Conservation (phyloP, 2,113 vertebrate species). For the Oreotrochilus melanogaster region DNA sequence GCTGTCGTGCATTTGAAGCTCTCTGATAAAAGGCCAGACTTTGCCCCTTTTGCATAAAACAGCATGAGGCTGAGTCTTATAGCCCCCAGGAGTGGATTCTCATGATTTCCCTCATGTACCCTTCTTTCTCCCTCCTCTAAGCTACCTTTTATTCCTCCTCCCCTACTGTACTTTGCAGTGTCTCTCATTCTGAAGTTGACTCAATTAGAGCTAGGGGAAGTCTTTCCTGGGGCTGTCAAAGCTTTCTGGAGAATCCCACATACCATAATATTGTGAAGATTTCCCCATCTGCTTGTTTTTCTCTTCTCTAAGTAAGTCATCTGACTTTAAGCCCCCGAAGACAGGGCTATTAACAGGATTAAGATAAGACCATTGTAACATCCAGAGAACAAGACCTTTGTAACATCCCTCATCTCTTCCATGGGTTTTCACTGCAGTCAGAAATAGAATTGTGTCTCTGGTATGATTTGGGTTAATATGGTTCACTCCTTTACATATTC, state of each 20-base stretch:
- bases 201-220: neutral
- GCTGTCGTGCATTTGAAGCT: neutral
- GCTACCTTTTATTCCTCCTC: neutral
- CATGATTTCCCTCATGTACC: neutral
- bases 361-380: neutral
- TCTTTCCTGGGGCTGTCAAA: neutral
- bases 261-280: fast-evolving
- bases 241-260: neutral
- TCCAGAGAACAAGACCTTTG: neutral
- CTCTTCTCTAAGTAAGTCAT: neutral
- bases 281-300: neutral
- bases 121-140: neutral
- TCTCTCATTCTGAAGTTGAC: neutral
- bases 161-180: neutral
- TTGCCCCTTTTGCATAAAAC: neutral
- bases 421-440: fast-evolving
- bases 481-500: neutral
- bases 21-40: neutral
- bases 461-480: neutral
- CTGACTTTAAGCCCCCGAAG: neutral
- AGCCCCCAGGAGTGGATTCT: neutral
- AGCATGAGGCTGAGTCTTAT: neutral
- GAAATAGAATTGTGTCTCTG: neutral
- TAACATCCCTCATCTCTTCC: neutral
- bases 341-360: neutral